Base-by-base conservation (phyloP, 2,113 vertebrate species). In the Forbesichthys agassizii region DNA sequence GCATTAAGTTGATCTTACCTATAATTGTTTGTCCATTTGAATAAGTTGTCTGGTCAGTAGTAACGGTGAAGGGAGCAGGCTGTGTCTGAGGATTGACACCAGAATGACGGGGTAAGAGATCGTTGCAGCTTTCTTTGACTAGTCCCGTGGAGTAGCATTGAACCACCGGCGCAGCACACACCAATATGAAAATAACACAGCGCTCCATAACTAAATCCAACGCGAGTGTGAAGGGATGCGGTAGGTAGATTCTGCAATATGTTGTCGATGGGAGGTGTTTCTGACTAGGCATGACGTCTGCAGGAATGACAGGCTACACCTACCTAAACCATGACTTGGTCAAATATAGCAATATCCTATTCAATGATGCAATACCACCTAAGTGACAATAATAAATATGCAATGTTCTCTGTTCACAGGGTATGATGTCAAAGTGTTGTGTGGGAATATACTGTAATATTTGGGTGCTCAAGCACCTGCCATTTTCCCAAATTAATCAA, bases 1-100 rank as follows among this genome's bases (percentile, higher is more conserved):
- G 49, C 49, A 51, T 51, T 51, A 3, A 20, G 1, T 12, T 14
- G 5, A 9, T 2, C 58, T 79, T 65, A 90, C 90, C 90, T 86
- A 4, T 89, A 11, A 92, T 71, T 5, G 59, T 42, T 5, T 82
- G 66, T 49, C 88, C 84, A 0, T 13, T 51, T 36, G 6, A 66
- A 58, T 78, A 87, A 13, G 4, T 83, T 33, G 10, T 75, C 1
- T 6, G 62, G 33, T 67, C 66, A 0, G 73, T 5, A 0, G 60
- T 49, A 4, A 85, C 8, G 0, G 4, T 76, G 69, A 36, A 92
- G 0, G 88, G 84, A 4, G 77, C 3, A 0, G 33, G 0, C 3
- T 3, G 42, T 0, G 20, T 66, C 68, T 89, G 87, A 1, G 78
- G 55, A 6, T 0, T 11, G 9, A 48, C 0, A 0, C 1, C 33